phyloP scores from a whole-genome alignment of 2,113 vertebrate species.

The Pteruthius melanotis region DNA sequence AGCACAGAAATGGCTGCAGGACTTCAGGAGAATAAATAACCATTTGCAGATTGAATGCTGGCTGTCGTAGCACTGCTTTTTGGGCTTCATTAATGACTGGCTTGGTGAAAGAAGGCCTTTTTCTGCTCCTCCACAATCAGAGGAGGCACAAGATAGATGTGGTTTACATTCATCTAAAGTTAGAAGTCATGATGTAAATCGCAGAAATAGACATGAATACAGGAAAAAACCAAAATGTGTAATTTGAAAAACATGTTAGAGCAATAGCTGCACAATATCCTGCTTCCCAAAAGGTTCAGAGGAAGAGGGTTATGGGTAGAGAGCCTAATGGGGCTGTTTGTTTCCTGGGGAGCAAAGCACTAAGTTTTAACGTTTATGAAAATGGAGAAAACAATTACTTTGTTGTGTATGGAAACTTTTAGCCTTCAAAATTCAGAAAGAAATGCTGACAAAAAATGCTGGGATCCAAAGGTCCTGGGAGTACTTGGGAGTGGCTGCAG shows the following conservation, averaged over 20 bases:
- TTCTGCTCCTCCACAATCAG: background rate
- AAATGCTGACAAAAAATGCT: background rate
- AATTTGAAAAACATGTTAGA: background rate
- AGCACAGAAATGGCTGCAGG: background rate
- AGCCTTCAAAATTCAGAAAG: background rate
- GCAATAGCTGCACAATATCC: background rate
- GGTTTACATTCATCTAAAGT: constrained; percentile 18
- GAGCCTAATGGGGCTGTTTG: background rate
- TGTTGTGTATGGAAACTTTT: background rate
- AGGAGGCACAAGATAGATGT: background rate
- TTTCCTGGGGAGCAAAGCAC: background rate
- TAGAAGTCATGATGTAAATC: constrained; percentile 33
- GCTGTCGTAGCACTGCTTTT: background rate
- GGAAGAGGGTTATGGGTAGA: background rate
- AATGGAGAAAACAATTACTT: background rate
- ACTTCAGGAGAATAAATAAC: background rate
- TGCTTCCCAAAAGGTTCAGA: background rate
- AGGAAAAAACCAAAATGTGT: background rate
- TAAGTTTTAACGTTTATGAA: background rate
- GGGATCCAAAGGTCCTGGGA: too few species aligned
- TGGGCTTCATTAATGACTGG: background rate
- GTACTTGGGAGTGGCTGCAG: fast-evolving
- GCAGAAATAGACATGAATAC: constrained; percentile 5
- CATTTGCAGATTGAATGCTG: constrained; percentile 4
- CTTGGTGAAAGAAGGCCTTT: background rate